Base-by-base conservation (phyloP, 2,113 vertebrate species). In the Anoplopoma fimbria region DNA sequence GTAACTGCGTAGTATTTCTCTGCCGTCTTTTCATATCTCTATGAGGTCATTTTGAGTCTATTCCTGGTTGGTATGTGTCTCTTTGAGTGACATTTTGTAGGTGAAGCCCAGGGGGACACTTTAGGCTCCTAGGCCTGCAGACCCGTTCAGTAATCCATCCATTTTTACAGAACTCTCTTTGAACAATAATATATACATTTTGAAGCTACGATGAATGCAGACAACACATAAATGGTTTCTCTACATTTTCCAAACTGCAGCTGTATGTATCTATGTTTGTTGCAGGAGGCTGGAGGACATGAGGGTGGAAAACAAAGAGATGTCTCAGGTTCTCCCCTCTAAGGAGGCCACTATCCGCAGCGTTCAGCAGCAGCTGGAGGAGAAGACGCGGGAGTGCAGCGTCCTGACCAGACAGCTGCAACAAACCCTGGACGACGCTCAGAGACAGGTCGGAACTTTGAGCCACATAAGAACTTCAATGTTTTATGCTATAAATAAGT, bases 321-420 rank as follows among this genome's bases (percentile, higher is more conserved):
- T 96, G 93, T 94, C 95, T 68, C 96, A 97, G 87, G 92, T 96
- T 73, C 94, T 99, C 42, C 89, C 92, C 25, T 95, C 95, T 12
- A 94, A 96, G 27, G 97, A 99, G 61, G 95, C 95, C 79, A 92
- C 90, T 0, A 92, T 96, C 79, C 94, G 95, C 62, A 94, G 94
- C 73, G 83, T 94, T 29, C 96, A 97, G 92, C 92, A 97, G 90
- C 95, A 96, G n/a, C 88, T 98, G 62, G 94, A 99, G 60, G 97
- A 95, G 90, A 97, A 97, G 88, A 95, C 84, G 0, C 88, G 82
- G 0, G 97, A 99, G 65, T 97, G 96, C n/a, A 90, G 94, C 55
- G 83, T 94, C 7, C 87, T 98, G 82, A 94, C 95, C 2, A 93
- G 95, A 15, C 96, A 97, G 93, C 71, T 98, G 83, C 96, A 98